phyloP scores from a whole-genome alignment of 2,113 vertebrate genomes.

The Tympanuchus pallidicinctus region DNA sequence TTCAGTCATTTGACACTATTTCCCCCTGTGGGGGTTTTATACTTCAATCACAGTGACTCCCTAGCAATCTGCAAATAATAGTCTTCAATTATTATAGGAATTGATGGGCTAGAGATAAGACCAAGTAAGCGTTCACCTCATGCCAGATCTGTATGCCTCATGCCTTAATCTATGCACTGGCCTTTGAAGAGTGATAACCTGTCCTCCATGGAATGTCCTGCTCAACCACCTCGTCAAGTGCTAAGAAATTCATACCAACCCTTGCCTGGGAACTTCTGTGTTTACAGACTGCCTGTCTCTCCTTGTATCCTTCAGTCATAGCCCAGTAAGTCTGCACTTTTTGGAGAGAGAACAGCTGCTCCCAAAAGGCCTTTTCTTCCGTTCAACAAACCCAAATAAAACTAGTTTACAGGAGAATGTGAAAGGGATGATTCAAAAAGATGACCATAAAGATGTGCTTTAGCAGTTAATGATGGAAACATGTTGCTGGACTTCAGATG shows the following conservation, averaged over 20 bases:
- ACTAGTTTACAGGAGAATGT: background rate
- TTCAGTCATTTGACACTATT: background rate
- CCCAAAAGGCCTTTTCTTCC: background rate
- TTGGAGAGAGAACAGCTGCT: background rate
- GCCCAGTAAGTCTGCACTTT: background rate
- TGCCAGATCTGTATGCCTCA: background rate
- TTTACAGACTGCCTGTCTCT: background rate
- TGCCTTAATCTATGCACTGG: background rate
- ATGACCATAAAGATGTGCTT: background rate
- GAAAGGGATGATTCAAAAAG: background rate
- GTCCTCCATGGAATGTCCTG: background rate
- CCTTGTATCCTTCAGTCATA: background rate
- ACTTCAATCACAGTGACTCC: background rate
- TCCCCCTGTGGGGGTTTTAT: background rate
- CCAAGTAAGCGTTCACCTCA: background rate
- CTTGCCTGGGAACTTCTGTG: background rate
- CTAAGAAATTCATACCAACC: background rate
- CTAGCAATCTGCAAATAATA: conserved; percentile 5
- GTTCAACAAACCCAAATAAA: background rate
- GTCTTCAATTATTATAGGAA: background rate
- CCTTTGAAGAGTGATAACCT: background rate
- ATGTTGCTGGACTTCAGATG: background rate
- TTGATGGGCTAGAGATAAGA: background rate
- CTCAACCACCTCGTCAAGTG: background rate
- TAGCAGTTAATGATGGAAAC: background rate